A percentile compares a stretch with the other conserved stretches of the same genome.
These are phyloP conservation scores for Amazonetta brasiliensis DNA, from an alignment of 2,797 vertebrate genomes.

Conservation along the genomic window DNA sequence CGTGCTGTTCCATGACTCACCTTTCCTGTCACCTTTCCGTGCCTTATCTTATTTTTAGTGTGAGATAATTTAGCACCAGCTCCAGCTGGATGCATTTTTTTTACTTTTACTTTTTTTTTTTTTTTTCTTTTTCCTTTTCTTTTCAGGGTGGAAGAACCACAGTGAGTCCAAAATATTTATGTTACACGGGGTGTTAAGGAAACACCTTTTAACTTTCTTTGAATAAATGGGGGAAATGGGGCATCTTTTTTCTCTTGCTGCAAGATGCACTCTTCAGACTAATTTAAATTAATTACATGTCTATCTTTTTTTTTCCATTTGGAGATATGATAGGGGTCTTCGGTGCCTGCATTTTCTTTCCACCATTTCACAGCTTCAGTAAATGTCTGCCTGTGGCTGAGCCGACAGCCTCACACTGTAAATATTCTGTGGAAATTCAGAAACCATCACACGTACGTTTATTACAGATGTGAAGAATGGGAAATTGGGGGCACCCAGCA, in stretches of 20 bases:
- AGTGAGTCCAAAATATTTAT: neutral
- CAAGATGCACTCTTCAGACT: neutral
- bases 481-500: neutral
- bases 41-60: neutral
- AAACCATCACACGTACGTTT: neutral
- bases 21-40: slow-evolving; percentile 18
- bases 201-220: neutral
- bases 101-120: neutral
- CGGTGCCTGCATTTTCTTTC: neutral
- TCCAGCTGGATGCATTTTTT: neutral
- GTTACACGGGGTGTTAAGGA: neutral
- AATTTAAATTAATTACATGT: neutral
- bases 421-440: neutral
- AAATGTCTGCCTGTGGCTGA: neutral
- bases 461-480: neutral
- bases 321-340: neutral
- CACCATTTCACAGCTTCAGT: neutral
- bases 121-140: neutral
- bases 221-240: neutral
- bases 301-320: neutral
- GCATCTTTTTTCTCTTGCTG: neutral
- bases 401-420: neutral
- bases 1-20: neutral
- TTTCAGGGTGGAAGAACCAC: neutral
- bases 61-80: neutral